Evolutionary conservation across 2,797 vertebrate species (phyloP).

Genomic region (Lerista edwardsae): DNA sequence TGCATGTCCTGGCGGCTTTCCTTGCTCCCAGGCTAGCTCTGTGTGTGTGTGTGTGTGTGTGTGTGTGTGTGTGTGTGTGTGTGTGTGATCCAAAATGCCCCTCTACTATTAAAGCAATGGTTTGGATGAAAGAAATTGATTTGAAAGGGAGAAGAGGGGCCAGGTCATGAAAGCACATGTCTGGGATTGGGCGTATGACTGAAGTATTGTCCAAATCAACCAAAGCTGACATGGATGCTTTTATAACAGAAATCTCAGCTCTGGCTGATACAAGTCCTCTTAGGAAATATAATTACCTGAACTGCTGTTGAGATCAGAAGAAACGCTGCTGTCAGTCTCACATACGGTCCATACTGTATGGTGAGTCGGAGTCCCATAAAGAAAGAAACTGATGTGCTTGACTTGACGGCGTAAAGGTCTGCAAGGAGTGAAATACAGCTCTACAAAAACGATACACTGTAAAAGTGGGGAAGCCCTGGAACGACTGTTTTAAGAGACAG

Average conservation of each 20-base stretch:
- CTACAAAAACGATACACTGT: slow-evolving; percentile 44
- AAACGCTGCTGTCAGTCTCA: slow-evolving; percentile 90
- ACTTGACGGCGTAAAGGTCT: slow-evolving; percentile 85
- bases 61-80: too few relatives aligned
- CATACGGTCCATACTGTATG: slow-evolving; percentile 88
- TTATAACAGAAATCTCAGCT: slow-evolving; percentile 47
- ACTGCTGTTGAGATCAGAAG: slow-evolving; percentile 95
- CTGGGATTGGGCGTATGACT: too few relatives aligned
- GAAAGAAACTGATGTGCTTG: slow-evolving; percentile 87
- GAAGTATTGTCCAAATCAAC: too few relatives aligned
- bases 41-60: too few relatives aligned
- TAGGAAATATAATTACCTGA: slow-evolving; percentile 83
- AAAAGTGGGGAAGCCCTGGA: slow-evolving; percentile 17
- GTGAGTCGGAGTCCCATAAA: slow-evolving; percentile 87
- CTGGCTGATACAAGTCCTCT: slow-evolving; percentile 15
- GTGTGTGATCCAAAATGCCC: too few relatives aligned
- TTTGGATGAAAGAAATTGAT: too few relatives aligned
- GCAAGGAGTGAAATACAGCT: slow-evolving; percentile 33
- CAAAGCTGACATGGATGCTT: background rate
- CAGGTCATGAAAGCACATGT: background rate
- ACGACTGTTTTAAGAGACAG: slow-evolving; percentile 9
- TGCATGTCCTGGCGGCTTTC: too few relatives aligned
- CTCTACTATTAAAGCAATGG: too few relatives aligned
- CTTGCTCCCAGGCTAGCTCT: too few relatives aligned
- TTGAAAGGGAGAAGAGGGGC: too few relatives aligned